phyloP scores from a whole-genome alignment of 2,113 vertebrate species.

The Apteryx mantelli region DNA sequence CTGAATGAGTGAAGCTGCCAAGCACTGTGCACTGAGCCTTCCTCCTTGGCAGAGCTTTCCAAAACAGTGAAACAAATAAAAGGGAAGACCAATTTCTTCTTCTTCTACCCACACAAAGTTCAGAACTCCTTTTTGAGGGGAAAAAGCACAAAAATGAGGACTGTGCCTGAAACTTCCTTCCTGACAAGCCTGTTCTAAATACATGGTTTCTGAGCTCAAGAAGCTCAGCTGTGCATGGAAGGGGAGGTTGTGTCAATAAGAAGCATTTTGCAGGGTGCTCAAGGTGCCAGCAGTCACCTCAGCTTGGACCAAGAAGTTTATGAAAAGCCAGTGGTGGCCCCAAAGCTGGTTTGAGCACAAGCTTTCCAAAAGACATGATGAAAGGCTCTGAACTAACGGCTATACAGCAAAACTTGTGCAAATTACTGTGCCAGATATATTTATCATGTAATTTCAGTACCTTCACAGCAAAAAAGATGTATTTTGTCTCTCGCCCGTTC shows the following conservation, averaged over 20 bases:
- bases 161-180: neutral
- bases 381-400: neutral
- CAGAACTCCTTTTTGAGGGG: neutral
- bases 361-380: neutral
- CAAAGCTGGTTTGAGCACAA: neutral
- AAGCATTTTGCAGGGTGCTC: neutral
- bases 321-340: neutral
- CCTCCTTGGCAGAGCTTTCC: neutral
- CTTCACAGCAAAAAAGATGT: neutral
- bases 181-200: neutral
- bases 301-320: neutral
- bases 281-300: neutral
- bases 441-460: neutral
- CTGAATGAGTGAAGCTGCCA: neutral
- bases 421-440: neutral
- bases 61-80: neutral
- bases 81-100: neutral
- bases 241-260: accelerated
- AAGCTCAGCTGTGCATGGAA: neutral
- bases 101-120: neutral
- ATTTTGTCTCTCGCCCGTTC: neutral
- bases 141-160: neutral
- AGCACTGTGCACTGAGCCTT: neutral
- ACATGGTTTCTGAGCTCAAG: neutral
- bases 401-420: neutral